These are phyloP conservation scores for Grammomys surdaster DNA, from an alignment of 2,113 vertebrate genomes.

Conservation along the genomic window DNA sequence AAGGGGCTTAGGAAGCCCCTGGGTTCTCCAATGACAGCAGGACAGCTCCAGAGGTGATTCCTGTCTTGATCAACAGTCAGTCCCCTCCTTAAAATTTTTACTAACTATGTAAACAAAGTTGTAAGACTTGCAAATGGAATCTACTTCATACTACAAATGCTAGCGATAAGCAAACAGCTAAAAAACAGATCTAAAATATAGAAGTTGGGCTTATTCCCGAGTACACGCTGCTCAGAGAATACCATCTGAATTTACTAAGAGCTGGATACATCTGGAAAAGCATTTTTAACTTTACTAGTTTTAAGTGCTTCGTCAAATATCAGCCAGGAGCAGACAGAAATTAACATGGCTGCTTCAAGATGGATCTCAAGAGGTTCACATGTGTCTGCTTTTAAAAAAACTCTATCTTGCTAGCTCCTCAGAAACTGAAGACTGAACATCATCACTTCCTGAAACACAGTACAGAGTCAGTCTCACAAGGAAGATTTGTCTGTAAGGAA, in stretches of 20 bases:
- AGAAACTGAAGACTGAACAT: constrained; percentile 8
- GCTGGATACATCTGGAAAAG: constrained; percentile 45
- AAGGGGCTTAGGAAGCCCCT: constrained; percentile 46
- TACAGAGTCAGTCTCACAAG: constrained; percentile 58
- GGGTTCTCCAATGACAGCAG: constrained; percentile 6
- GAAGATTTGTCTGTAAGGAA: constrained; percentile 46
- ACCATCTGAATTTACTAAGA: constrained; percentile 52
- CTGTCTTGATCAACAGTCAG: background rate
- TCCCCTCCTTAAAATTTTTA: constrained; percentile 31
- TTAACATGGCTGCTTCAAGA: constrained; percentile 14
- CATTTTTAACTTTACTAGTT: constrained; percentile 55
- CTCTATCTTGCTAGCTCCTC: background rate
- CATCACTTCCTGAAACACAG: background rate
- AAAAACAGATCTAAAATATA: constrained; percentile 35
- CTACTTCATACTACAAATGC: constrained; percentile 2
- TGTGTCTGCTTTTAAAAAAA: background rate
- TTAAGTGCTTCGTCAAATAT: constrained; percentile 54
- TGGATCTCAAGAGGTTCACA: constrained; percentile 40
- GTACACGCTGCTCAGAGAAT: background rate
- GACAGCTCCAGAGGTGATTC: constrained; percentile 25
- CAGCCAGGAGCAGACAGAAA: constrained; percentile 55
- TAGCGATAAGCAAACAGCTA: constrained; percentile 49
- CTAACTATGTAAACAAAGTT: constrained; percentile 45
- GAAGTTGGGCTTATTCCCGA: constrained; percentile 45
- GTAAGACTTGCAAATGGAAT: constrained; percentile 38